Percentiles rank a stretch among this genome's conserved stretches.
phyloP scores from a whole-genome alignment of 2,888 invertebrate genomes.

The Acholoe squamosa region DNA sequence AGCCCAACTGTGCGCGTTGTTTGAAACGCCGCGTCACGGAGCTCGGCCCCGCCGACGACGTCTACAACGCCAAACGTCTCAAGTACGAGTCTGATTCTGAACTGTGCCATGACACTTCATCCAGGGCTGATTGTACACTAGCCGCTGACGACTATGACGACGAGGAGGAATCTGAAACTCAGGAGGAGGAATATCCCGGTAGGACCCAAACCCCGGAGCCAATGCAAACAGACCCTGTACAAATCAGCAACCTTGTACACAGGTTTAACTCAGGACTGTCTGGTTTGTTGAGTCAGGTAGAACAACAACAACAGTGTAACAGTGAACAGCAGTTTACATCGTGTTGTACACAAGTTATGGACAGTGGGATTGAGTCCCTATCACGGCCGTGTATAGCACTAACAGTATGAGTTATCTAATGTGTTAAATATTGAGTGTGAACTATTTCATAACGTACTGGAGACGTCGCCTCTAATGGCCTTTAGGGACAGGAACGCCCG shows the following conservation, averaged over 20 bases:
- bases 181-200: neutral
- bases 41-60: neutral
- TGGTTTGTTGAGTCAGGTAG: conserved; percentile 71
- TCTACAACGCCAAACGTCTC: neutral
- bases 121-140: conserved; percentile 1
- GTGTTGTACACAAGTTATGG: conserved; percentile 70
- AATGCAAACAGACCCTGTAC: conserved; percentile 77
- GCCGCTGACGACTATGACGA: neutral
- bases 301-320: conserved; percentile 18
- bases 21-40: conserved; percentile 18
- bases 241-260: conserved; percentile 78
- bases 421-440: neutral
- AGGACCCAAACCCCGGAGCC: conserved; percentile 64
- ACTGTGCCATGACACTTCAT: neutral
- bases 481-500: neutral
- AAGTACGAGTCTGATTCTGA: conserved; percentile 40
- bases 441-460: too few species aligned
- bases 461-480: neutral
- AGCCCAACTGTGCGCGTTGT: neutral
- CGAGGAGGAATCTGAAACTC: neutral
- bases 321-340: conserved; percentile 64
- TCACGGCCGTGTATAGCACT: conserved; percentile 75
- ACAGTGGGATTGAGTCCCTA: conserved; percentile 67
- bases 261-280: conserved; percentile 80
- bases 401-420: conserved; percentile 65